Evolutionary conservation across 2,113 vertebrate species (phyloP).

Genomic region (Saccopteryx bilineata): DNA sequence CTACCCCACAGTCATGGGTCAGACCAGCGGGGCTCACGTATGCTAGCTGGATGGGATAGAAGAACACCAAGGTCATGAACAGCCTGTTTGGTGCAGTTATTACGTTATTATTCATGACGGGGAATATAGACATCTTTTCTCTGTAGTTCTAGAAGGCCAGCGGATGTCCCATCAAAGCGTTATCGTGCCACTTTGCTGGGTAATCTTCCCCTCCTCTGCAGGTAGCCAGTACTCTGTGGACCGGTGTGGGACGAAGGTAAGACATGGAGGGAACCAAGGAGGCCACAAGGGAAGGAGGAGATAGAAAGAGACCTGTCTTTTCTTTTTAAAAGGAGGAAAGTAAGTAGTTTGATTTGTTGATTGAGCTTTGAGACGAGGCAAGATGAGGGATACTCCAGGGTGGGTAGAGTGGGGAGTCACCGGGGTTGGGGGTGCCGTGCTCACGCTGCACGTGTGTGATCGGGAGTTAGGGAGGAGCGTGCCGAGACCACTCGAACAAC

Average conservation of each 20-base stretch:
- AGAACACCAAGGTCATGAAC: neutral
- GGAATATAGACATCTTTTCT: neutral
- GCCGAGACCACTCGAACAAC: neutral
- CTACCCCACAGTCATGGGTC: conserved; percentile 56
- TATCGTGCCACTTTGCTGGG: neutral
- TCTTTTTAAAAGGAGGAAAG: neutral
- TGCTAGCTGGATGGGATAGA: conserved; percentile 69
- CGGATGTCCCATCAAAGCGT: neutral
- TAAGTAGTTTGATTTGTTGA: neutral
- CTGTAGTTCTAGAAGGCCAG: neutral
- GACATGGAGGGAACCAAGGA: neutral
- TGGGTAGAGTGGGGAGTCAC: neutral
- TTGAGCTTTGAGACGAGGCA: neutral
- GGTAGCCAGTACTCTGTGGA: neutral
- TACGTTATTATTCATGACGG: conserved; percentile 54
- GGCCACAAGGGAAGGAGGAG: neutral
- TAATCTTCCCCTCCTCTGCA: neutral
- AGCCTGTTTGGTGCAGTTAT: neutral
- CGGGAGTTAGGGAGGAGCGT: neutral
- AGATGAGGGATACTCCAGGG: neutral
- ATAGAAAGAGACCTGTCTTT: neutral
- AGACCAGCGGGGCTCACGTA: neutral
- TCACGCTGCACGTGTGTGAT: fast-evolving
- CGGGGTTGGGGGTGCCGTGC: fast-evolving
- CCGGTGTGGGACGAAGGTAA: neutral